Evolutionary conservation across 37 sponge, comb jelly and placozoan species (phyloP), one percentile per base, ranked within the genome.

Genomic region (Aphrocallistes beatrix): DNA sequence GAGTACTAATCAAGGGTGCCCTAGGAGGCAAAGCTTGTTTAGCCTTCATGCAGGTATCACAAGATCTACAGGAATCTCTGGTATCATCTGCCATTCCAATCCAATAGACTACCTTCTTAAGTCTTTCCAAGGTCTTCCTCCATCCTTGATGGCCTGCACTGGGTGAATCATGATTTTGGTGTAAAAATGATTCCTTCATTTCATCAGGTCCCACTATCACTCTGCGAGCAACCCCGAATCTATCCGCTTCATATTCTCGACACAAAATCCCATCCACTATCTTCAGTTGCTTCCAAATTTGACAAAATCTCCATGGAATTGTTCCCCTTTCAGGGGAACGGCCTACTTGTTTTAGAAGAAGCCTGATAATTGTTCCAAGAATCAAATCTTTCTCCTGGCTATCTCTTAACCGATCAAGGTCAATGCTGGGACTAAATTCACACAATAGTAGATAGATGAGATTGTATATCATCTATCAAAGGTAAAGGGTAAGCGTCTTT

Each of bases 61-160:
- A 86, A 36, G 38, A 38, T 21, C 50, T 37, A n/a, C 87, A 86
- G 37, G 83, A 86, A 17, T 30, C 38, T 38, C 37, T 8, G 23
- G 51, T 51, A n/a, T 81, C 86, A 10, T 23, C 37, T 32, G 86
- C 86, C 86, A 85, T 85, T 51, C 86, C 86, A 32, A 85, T 69
- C 81, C 86, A 75, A 37, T 85, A 51, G 19, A 81, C 50, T n/a
- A 75, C 34, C 37, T 37, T 51, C 30, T 51, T 1, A 19, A n/a
- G 50, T 40, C 19, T 51, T 13, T 84, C 51, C 51, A 48, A 85
- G 3, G 38, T 51, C 17, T 50, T 37, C 25, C 51, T 60, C 37
- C 48, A 37, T 25, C 91, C 91, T 23, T 38, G 87, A 82, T 91
- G 91, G 38, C 92, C 89, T 17, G 87, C 85, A 19, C 21, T 39